These are phyloP conservation scores for Spodoptera picta DNA, from an alignment of 2,888 invertebrate species.

Conservation along the genomic window DNA sequence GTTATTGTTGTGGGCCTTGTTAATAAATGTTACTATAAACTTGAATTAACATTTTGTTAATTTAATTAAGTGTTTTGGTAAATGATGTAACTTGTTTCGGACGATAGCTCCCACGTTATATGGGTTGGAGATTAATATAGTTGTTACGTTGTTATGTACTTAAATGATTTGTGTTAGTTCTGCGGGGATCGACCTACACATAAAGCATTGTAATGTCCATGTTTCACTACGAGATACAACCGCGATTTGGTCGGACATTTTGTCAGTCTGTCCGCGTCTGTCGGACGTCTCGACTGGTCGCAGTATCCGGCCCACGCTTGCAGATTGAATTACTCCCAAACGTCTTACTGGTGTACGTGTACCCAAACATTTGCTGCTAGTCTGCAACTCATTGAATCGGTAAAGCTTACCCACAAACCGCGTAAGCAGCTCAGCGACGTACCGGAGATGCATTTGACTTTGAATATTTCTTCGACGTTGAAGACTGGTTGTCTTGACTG, in stretches of 20 bases:
- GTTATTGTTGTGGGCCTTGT: constrained; percentile 62
- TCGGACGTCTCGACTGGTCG: constrained; percentile 25
- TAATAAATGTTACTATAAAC: constrained; percentile 63
- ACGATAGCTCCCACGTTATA: constrained; percentile 47
- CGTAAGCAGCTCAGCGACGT: constrained; percentile 15
- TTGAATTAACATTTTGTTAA: constrained; percentile 65
- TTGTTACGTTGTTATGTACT: constrained; percentile 17
- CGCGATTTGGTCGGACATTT: constrained; percentile 39
- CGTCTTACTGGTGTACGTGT: constrained; percentile 36
- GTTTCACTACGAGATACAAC: constrained; percentile 46
- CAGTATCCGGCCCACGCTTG: constrained; percentile 32
- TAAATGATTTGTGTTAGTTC: constrained; percentile 26
- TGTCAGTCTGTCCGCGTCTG: constrained; percentile 34
- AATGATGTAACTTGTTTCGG: constrained; percentile 59
- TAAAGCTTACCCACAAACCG: constrained; percentile 36
- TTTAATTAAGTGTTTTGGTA: constrained; percentile 60
- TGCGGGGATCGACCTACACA: constrained; percentile 35
- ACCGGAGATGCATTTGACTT: constrained; percentile 38
- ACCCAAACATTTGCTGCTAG: constrained; percentile 40
- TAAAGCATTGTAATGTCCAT: constrained; percentile 42
- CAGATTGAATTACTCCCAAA: constrained; percentile 20
- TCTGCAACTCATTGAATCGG: constrained; percentile 37
- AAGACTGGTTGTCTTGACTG: constrained; percentile 39
- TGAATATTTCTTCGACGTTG: constrained; percentile 39
- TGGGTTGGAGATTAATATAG: constrained; percentile 27